Evolutionary conservation across 1,140 invertebrate genomes (phyloP).

Genomic region (Philopotamus ludificatus): DNA sequence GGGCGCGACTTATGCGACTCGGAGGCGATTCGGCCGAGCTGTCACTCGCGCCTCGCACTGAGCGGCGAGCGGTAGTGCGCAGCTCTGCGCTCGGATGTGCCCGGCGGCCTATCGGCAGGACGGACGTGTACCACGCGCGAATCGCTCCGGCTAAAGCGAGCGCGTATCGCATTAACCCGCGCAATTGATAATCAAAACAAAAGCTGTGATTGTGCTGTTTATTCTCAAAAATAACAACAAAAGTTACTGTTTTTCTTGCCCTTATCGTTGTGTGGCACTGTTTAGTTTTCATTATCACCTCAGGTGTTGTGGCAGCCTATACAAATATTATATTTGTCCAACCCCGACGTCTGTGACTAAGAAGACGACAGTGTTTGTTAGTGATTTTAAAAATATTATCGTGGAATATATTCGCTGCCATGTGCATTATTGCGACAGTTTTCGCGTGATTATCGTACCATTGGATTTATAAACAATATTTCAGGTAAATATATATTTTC

Average conservation of each 20-base stretch:
- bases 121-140: too few relatives aligned
- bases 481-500: too few relatives aligned
- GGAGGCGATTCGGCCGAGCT: too few relatives aligned
- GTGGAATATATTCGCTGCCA: not conserved
- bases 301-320: not conserved
- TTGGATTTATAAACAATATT: too few relatives aligned
- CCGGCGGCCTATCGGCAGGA: not conserved
- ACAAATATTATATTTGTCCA: not conserved
- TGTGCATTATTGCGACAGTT: too few relatives aligned
- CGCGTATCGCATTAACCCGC: too few relatives aligned
- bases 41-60: constrained; percentile 29
- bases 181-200: too few relatives aligned
- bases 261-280: not conserved
- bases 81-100: not conserved
- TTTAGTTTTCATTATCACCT: not conserved
- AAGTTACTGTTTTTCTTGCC: not conserved
- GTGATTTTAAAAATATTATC: not conserved
- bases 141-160: too few relatives aligned
- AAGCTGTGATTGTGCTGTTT: not conserved
- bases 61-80: constrained; percentile 9
- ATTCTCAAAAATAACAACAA: too few relatives aligned
- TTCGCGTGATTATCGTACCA: too few relatives aligned
- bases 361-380: not conserved
- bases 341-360: not conserved
- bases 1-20: too few relatives aligned